Conservation (phyloP, 2,888 invertebrate species). For the Drosophila paracracens region DNA sequence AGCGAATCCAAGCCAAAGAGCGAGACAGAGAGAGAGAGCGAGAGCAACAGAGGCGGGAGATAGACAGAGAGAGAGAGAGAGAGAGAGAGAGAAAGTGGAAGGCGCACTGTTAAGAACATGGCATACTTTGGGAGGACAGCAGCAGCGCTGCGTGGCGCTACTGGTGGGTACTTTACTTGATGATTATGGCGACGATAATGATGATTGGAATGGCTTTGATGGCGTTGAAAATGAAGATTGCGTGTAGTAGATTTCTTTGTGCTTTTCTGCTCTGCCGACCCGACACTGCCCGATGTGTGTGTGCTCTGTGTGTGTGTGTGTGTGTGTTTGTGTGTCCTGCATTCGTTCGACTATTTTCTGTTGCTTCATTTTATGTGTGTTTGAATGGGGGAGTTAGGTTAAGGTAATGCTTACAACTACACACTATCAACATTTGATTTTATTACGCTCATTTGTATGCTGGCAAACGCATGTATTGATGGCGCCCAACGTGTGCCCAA, state of each 20-base stretch:
- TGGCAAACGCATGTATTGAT: constrained; percentile 14
- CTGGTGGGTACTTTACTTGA: constrained; percentile 84
- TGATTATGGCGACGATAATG: constrained; percentile 85
- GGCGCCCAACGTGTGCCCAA: constrained; percentile 12
- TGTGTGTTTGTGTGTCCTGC: constrained; percentile 23
- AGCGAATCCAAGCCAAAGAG: constrained; percentile 6
- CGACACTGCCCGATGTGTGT: constrained; percentile 32
- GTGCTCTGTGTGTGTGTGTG: constrained; percentile 13
- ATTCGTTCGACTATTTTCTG: constrained; percentile 31
- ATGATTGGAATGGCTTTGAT: constrained; percentile 84
- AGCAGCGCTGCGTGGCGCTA: constrained; percentile 62
- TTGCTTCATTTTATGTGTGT: constrained; percentile 30
- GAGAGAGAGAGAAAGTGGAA: background rate
- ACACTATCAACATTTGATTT: constrained; percentile 79
- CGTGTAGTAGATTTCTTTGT: constrained; percentile 78
- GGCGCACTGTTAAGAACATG: constrained; percentile 15
- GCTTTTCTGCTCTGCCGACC: constrained; percentile 41
- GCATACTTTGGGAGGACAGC: constrained; percentile 52
- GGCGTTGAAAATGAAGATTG: constrained; percentile 84
- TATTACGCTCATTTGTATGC: constrained; percentile 75
- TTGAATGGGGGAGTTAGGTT: constrained; percentile 31
- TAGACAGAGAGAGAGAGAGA: background rate
- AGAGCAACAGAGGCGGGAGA: background rate
- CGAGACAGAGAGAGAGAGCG: background rate
- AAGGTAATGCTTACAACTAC: constrained; percentile 72